These are phyloP conservation scores for Plemyria rubiginata DNA, from an alignment of 2,888 invertebrate genomes.

Conservation along the genomic window DNA sequence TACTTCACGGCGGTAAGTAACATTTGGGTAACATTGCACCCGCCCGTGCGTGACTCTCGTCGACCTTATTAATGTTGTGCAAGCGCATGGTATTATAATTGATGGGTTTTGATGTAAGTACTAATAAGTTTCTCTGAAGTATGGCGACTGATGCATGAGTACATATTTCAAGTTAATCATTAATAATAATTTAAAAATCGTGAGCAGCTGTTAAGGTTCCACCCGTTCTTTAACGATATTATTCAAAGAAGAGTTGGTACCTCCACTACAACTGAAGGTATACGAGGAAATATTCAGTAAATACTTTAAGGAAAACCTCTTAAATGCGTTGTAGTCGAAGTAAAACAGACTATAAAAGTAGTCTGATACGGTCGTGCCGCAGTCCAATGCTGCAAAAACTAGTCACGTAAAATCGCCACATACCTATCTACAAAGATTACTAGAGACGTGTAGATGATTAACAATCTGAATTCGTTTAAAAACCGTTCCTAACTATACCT, in stretches of 20 bases:
- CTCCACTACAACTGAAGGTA: not conserved
- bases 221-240: not conserved
- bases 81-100: slow-evolving; percentile 42
- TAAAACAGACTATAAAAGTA: slow-evolving; percentile 17
- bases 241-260: not conserved
- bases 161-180: too few species aligned
- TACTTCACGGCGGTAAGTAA: slow-evolving; percentile 55
- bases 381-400: slow-evolving; percentile 27
- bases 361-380: slow-evolving; percentile 22
- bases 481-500: not conserved
- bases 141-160: too few species aligned
- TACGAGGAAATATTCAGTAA: not conserved
- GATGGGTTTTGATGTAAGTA: slow-evolving; percentile 20
- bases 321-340: slow-evolving; percentile 4
- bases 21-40: slow-evolving; percentile 54
- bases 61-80: slow-evolving; percentile 66
- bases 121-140: slow-evolving; percentile 1
- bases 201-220: too few species aligned
- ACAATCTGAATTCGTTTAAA: not conserved
- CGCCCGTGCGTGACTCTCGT: slow-evolving; percentile 59
- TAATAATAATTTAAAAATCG: too few species aligned
- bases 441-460: slow-evolving; percentile 4
- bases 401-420: slow-evolving; percentile 34
- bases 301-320: slow-evolving; percentile 8
- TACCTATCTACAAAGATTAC: too few species aligned